Conservation (phyloP, 2,797 vertebrate species). For the Cyprinella venusta region DNA sequence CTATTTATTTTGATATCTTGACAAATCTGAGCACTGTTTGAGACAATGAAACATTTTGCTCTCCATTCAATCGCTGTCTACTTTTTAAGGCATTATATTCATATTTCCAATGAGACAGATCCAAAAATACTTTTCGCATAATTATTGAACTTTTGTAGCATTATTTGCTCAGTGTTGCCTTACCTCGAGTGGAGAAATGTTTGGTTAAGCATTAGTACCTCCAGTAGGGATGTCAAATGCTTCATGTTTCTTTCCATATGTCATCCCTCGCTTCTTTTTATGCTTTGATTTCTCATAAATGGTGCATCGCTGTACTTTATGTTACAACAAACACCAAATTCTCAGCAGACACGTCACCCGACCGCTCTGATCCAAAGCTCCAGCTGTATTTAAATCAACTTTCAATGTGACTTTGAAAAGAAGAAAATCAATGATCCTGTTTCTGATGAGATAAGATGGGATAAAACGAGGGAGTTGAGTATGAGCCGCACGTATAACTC, state of each 20-base stretch:
- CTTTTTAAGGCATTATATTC: neutral
- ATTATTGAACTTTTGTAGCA: neutral
- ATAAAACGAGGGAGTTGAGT: constrained; percentile 1
- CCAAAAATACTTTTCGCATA: neutral
- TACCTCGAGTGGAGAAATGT: constrained; percentile 19
- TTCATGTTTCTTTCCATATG: constrained; percentile 24
- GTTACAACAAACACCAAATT: constrained; percentile 40
- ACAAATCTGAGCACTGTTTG: neutral
- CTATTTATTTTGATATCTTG: neutral
- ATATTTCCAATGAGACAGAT: neutral
- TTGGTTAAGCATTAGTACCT: neutral
- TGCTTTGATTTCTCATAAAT: constrained; percentile 51
- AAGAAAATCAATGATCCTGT: constrained; percentile 15
- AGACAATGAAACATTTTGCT: constrained; percentile 17
- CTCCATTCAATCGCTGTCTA: neutral
- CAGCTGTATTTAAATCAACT: neutral
- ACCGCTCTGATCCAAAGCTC: neutral
- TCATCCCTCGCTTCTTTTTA: constrained; percentile 23
- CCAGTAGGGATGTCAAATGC: constrained; percentile 33
- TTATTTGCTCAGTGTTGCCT: constrained; percentile 9
- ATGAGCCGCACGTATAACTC: constrained; percentile 6
- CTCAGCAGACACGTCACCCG: constrained; percentile 2
- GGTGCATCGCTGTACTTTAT: constrained; percentile 34
- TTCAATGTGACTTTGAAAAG: constrained; percentile 32
- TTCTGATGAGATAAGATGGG: constrained; percentile 11